Evolutionary conservation across 2,888 invertebrate species (phyloP).

Genomic region (Rhaphigaster nebulosa): DNA sequence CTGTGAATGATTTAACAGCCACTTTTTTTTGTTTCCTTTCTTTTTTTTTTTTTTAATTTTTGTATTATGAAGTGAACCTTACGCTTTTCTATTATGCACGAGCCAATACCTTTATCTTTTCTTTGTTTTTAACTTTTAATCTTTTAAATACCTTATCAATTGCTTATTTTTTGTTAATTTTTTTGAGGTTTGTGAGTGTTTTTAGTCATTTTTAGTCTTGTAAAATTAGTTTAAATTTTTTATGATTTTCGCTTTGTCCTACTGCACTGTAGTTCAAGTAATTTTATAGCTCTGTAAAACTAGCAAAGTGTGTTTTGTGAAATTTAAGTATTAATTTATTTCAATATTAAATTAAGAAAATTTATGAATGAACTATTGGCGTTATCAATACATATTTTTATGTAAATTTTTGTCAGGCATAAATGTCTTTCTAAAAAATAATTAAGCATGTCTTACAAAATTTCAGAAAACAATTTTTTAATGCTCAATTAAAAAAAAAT

Average conservation of each 20-base stretch:
- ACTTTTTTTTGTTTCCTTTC: slow-evolving; percentile 58
- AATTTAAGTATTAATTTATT: slow-evolving; percentile 14
- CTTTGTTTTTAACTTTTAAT: slow-evolving; percentile 54
- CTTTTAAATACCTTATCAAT: slow-evolving; percentile 30
- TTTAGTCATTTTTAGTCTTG: slow-evolving; percentile 43
- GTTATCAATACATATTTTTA: too few species aligned
- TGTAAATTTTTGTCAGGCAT: neutral
- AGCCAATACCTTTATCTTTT: slow-evolving; percentile 57
- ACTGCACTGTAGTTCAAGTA: slow-evolving; percentile 47
- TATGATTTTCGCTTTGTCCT: slow-evolving; percentile 42
- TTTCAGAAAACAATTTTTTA: too few species aligned
- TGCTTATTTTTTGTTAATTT: slow-evolving; percentile 43
- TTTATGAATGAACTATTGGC: neutral
- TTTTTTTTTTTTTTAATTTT: slow-evolving; percentile 63
- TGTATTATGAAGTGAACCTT: slow-evolving; percentile 69
- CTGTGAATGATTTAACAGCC: slow-evolving; percentile 47
- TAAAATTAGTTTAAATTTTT: slow-evolving; percentile 16
- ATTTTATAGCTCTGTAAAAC: slow-evolving; percentile 47
- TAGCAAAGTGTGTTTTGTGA: slow-evolving; percentile 65
- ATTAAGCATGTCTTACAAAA: too few species aligned
- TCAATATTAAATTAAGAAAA: neutral
- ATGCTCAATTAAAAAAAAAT: neutral
- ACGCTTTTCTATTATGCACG: slow-evolving; percentile 59
- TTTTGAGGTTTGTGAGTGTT: slow-evolving; percentile 42
- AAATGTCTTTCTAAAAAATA: neutral